Percentiles rank a stretch among this genome's conserved stretches.
phyloP scores from a whole-genome alignment of 2,888 invertebrate genomes.

The Cenopis cana region DNA sequence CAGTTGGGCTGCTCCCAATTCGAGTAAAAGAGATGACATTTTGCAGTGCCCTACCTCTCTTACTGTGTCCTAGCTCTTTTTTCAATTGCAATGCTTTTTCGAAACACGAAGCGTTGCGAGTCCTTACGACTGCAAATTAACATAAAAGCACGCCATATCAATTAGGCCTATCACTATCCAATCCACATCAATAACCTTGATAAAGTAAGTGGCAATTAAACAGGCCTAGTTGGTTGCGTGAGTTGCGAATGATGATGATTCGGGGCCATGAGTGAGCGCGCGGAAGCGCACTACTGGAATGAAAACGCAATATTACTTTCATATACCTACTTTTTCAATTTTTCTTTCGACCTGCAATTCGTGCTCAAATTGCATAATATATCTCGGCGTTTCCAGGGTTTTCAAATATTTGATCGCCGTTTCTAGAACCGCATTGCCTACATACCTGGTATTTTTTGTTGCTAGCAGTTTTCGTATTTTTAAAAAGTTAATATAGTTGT shows the following conservation, averaged over 20 bases:
- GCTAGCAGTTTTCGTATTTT: neutral
- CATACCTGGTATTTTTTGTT: no score
- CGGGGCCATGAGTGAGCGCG: conserved; percentile 9
- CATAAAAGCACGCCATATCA: conserved; percentile 25
- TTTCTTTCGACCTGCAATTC: neutral
- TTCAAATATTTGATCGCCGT: neutral
- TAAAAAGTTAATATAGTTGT: no score
- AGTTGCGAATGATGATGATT: conserved; percentile 21
- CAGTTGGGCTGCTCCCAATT: no score
- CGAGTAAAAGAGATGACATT: no score
- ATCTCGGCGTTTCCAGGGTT: neutral
- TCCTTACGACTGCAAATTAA: conserved; percentile 17
- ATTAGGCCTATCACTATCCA: conserved; percentile 38
- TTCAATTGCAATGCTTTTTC: neutral
- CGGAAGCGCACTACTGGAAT: neutral
- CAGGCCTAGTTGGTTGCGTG: conserved; percentile 26
- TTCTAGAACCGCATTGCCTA: no score
- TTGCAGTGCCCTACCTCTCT: no score
- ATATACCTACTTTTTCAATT: neutral
- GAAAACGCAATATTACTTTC: conserved; percentile 3
- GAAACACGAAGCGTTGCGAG: neutral
- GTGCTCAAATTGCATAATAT: no score
- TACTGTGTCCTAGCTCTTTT: no score
- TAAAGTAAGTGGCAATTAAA: conserved; percentile 42
- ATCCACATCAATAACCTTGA: conserved; percentile 41